Base-by-base conservation (phyloP, 92 coral and sea anemone genomes). In the Epizoanthus ramosus region DNA sequence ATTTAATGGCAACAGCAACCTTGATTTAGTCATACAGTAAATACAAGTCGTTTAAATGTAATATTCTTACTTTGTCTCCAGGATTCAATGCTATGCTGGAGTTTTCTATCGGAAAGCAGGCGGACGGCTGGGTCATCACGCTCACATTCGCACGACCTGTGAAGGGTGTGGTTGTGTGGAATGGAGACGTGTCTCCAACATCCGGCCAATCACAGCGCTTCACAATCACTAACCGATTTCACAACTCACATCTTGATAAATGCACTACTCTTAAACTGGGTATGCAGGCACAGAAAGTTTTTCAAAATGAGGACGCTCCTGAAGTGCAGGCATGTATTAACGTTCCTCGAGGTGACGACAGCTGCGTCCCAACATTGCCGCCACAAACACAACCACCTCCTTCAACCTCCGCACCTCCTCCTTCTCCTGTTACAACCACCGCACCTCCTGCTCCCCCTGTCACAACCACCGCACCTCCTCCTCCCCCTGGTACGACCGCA, bases 91-190 rank as follows among this genome's bases (percentile, higher is more conserved):
- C 74, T 13, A 39, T 37, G 74, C 9, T 74, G 17, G 57, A 56
- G 80, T 74, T 74, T 74, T 74, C 37, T 15, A 35, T 74, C 53
- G 80, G 80, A 56, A 68, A 84, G 73, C 80, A 86, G 10, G 83
- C 73, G n/a, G 57, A 82, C n/a, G 87, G 93, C 5, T 90, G 93
- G 91, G 33, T 28, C 53, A 84, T 90, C 35, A 66, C 88, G 17
- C 28, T 90, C 14, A 85, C 50, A 10, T 87, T 90, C 81, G 63
- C 89, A 8, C 64, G 79, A 33, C 74, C 74, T 57, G 89, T 87
- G n/a, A 58, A 24, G 16, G 58, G 53, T 15, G 57, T 81, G 18
- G 31, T 66, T 41, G 83, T 77, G 10, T 85, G 86, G 75, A 87
- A 83, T 31, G 93, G 89, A 57, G 3, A 8, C 2, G 53, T 57